Conservation (phyloP, 2,113 vertebrate species). For the Myrmecobius fasciatus region DNA sequence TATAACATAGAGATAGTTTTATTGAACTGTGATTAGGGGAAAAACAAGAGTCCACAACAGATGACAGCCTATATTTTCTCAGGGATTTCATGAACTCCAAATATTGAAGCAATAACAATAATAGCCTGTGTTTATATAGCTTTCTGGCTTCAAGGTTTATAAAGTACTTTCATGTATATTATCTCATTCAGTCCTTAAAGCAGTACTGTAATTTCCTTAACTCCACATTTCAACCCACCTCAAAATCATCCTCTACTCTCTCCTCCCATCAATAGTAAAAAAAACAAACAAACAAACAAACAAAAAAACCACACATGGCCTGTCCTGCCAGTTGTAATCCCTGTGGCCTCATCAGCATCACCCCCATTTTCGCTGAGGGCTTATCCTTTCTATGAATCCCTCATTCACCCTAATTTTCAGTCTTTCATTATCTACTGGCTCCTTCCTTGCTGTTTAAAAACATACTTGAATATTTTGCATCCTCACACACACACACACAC, state of each 20-base stretch:
- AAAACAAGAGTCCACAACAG: neutral
- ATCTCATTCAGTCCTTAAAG: neutral
- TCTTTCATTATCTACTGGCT: neutral
- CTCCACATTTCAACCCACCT: neutral
- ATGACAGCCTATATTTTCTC: neutral
- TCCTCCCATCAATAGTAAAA: neutral
- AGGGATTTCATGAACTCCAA: neutral
- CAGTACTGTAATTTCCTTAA: neutral
- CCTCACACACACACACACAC: too few species aligned
- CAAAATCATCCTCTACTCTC: neutral
- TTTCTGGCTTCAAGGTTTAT: neutral
- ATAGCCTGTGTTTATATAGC: neutral
- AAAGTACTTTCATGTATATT: neutral
- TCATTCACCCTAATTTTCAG: neutral
- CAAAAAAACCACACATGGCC: too few species aligned
- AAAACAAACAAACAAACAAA: too few species aligned
- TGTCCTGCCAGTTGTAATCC: neutral
- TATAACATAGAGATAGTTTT: neutral
- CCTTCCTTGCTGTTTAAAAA: neutral
- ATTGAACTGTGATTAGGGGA: neutral
- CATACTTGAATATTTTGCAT: neutral
- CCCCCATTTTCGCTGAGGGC: neutral
- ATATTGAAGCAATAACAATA: neutral
- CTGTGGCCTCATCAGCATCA: neutral
- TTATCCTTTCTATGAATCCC: neutral